A percentile compares a stretch with the other conserved stretches of the same genome.
Conservation (phyloP, 2,113 vertebrate genomes). For the Rana temporaria region DNA sequence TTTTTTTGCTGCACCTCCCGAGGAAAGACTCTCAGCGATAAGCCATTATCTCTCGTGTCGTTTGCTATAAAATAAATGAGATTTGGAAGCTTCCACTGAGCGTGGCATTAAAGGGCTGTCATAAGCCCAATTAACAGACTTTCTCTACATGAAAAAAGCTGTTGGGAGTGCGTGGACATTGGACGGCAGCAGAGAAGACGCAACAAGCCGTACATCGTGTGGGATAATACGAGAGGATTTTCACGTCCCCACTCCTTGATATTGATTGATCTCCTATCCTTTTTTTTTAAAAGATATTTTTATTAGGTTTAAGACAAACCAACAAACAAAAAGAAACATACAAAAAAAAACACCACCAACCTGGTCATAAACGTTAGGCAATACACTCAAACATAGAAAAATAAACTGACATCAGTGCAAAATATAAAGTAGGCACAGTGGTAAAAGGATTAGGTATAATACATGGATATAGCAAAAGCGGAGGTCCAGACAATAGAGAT, state of each 20-base stretch:
- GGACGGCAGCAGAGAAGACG: background rate
- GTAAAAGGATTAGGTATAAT: no score
- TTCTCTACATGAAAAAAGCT: background rate
- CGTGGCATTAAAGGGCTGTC: slow-evolving; percentile 21
- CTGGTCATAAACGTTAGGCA: no score
- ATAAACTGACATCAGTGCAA: no score
- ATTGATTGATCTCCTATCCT: background rate
- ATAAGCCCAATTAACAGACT: slow-evolving; percentile 29
- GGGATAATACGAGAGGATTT: slow-evolving; percentile 3
- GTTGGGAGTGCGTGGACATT: background rate
- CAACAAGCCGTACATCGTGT: background rate
- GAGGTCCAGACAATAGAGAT: no score
- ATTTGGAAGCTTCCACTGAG: background rate
- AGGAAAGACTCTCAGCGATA: background rate
- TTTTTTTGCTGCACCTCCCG: background rate
- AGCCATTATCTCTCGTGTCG: slow-evolving; percentile 33
- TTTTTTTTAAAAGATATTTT: background rate
- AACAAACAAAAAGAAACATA: no score
- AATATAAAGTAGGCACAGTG: no score
- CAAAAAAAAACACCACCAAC: no score
- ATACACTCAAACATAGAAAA: no score
- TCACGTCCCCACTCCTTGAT: background rate
- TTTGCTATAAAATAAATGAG: slow-evolving; percentile 10
- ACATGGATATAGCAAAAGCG: no score
- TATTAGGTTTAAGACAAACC: no score